phyloP scores from a whole-genome alignment of 2,797 vertebrate genomes.

The Gallirallus australis region DNA sequence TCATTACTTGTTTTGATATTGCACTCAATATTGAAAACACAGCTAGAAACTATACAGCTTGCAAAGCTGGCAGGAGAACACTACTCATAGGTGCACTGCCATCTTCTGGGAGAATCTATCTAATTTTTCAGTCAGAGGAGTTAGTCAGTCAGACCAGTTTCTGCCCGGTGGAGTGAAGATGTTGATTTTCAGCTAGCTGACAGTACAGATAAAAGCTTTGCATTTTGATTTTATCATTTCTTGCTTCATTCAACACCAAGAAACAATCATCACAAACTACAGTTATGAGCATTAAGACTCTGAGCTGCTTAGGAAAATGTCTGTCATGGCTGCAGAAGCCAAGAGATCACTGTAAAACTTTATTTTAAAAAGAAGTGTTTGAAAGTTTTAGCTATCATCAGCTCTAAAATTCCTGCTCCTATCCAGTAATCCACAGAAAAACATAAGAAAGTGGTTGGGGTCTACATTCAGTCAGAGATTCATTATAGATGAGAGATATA shows the following conservation, averaged over 20 bases:
- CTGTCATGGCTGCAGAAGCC: not conserved
- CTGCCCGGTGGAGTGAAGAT: not conserved
- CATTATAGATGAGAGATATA: not conserved
- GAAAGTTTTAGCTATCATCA: not conserved
- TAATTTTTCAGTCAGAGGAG: not conserved
- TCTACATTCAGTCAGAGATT: not conserved
- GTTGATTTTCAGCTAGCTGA: not conserved
- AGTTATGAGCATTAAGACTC: not conserved
- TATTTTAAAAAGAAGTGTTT: not conserved
- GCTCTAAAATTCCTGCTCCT: not conserved
- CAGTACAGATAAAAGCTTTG: not conserved
- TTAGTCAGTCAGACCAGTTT: not conserved
- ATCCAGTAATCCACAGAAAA: not conserved
- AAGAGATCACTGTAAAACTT: not conserved
- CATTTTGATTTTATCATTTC: not conserved
- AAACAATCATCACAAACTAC: not conserved
- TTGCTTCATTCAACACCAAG: not conserved
- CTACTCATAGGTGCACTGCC: conserved; percentile 35
- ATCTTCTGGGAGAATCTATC: conserved; percentile 43
- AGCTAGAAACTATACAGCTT: not conserved
- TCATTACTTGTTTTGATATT: not conserved
- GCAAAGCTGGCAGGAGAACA: not conserved
- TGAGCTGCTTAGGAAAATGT: not conserved
- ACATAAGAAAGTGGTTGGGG: not conserved
- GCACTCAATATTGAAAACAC: not conserved